Evolutionary conservation across 1,140 invertebrate species (phyloP), one percentile per base, ranked within the genome.

Genomic region (Cecropterus lyciades): DNA sequence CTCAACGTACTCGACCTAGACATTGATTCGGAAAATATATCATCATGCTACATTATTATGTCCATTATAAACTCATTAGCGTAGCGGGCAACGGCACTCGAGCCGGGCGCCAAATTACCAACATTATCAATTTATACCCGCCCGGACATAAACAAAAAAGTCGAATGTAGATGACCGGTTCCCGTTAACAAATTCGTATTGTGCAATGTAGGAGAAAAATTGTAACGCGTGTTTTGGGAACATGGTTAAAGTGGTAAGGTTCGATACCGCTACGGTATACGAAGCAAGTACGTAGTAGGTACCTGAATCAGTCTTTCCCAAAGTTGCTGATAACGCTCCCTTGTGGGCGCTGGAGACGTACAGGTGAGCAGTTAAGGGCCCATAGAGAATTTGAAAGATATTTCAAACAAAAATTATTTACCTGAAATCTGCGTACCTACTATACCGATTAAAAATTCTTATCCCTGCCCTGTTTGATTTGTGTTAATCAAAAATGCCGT

Each of bases 21-120:
- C 87, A 89, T 87, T 89, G 85, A 89, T 84, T 87, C 75, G 67
- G 67, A 86, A 87, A 87, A 86, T 87, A 89, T 89, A 88, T 84
- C 83, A 91, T 89, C 81, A 86, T 81, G 73, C 66, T 72, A 79
- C 79, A 85, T 83, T 85, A 91, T 88, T 87, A 76, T 81, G 75
- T 82, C 82, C 86, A 91, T 91, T 91, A 91, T 91, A 91, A 91
- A 87, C 80, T 88, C 87, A 91, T 91, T 91, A 91, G 89, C 79
- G 80, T 87, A 82, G 80, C 87, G 84, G 75, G 78, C 84, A 90
- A 91, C 87, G 87, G 89, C 84, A 88, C 84, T 90, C 79, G 76
- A 59, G 70, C 64, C 79, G 81, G 77, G 72, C 84, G 84, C 86
- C 87, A 90, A 91, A 91, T 91, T 89, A 91, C 89, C 85, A 84